Evolutionary conservation across 37 sponge, comb jelly and placozoan genomes (phyloP).

Genomic region (Theonella swinhoei): DNA sequence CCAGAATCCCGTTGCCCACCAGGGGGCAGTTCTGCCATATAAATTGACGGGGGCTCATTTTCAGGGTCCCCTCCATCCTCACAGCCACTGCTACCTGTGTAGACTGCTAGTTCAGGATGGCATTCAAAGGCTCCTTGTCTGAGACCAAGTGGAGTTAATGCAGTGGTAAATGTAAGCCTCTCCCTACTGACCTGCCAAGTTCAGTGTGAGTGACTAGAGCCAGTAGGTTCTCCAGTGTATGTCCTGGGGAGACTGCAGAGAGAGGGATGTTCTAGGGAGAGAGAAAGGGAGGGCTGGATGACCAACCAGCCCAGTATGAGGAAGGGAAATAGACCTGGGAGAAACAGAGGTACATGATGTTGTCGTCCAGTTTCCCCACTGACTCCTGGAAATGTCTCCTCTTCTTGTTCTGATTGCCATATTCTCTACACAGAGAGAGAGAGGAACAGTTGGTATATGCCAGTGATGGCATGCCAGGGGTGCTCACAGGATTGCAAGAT

Average conservation of each 20-base stretch:
- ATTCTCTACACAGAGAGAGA: conserved; percentile 42
- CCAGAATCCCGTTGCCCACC: neutral
- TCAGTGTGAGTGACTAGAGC: conserved; percentile 64
- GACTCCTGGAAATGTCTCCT: conserved; percentile 21
- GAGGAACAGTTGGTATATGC: neutral
- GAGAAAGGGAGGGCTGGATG: too few relatives aligned
- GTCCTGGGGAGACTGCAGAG: conserved; percentile 44
- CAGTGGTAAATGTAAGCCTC: neutral
- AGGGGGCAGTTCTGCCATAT: neutral
- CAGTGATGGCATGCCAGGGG: neutral
- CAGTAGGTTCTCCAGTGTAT: conserved; percentile 68
- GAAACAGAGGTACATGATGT: conserved; percentile 75
- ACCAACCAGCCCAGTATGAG: neutral
- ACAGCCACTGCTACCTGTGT: neutral
- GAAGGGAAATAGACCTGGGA: conserved; percentile 51
- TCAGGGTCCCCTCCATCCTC: conserved; percentile 10
- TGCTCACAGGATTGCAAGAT: conserved; percentile 35
- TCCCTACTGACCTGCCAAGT: conserved; percentile 53
- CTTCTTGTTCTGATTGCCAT: conserved; percentile 39
- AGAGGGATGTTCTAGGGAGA: conserved; percentile 65
- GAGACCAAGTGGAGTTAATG: neutral
- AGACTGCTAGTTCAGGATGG: conserved; percentile 45
- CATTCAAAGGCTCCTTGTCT: conserved; percentile 63
- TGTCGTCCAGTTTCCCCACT: conserved; percentile 67
- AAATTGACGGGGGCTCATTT: conserved; percentile 33